phyloP scores from a whole-genome alignment of 2,888 invertebrate genomes.

The Ceratothoa steindachneri region DNA sequence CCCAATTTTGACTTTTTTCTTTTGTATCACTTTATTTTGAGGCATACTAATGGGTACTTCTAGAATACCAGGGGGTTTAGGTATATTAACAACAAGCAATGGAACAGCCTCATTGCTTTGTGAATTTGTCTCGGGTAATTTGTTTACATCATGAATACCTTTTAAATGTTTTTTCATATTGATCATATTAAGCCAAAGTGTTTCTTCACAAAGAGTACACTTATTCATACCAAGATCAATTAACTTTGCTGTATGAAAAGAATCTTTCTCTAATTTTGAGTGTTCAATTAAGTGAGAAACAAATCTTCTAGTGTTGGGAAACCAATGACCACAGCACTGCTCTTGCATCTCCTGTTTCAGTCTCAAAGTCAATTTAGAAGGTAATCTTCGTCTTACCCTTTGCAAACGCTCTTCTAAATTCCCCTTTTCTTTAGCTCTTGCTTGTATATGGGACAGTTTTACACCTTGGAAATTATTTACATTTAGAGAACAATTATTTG shows the following conservation, averaged over 20 bases:
- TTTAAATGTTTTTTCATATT: constrained; percentile 23
- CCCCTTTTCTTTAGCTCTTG: too few relatives aligned
- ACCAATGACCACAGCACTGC: constrained; percentile 33
- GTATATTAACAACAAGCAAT: too few relatives aligned
- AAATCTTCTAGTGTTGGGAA: constrained; percentile 22
- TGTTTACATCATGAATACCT: constrained; percentile 25
- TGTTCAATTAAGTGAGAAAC: constrained; percentile 25
- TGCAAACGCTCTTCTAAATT: not conserved
- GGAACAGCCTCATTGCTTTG: too few relatives aligned
- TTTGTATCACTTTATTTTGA: too few relatives aligned
- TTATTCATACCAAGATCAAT: constrained; percentile 30
- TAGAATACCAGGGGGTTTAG: too few relatives aligned
- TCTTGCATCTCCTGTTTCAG: not conserved
- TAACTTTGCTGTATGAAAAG: constrained; percentile 24
- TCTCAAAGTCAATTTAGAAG: not conserved
- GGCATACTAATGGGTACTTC: too few relatives aligned
- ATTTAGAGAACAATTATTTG: too few relatives aligned
- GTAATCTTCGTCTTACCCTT: not conserved
- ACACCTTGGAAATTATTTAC: too few relatives aligned
- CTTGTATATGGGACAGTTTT: too few relatives aligned
- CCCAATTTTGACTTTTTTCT: too few relatives aligned
- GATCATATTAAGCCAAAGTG: constrained; percentile 26
- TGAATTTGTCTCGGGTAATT: too few relatives aligned
- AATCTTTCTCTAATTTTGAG: constrained; percentile 15
- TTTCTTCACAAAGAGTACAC: constrained; percentile 25